phyloP scores from a whole-genome alignment of 2,797 vertebrate genomes.

The Microcaecilia unicolor region DNA sequence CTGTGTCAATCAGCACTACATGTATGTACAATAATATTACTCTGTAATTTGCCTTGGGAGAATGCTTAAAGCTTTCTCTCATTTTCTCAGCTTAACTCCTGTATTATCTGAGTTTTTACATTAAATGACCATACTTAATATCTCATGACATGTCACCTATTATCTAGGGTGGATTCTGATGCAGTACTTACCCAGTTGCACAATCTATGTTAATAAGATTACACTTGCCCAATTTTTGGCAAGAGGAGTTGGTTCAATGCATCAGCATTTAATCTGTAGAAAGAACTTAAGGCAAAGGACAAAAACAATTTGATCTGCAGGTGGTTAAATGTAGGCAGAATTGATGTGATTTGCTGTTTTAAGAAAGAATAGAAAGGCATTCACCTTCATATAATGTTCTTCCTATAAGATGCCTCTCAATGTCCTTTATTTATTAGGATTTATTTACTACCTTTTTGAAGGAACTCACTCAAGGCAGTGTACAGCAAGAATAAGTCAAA shows the following conservation, averaged over 20 bases:
- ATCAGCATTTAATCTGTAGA: constrained; percentile 65
- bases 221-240: constrained; percentile 31
- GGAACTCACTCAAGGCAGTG: too few relatives aligned
- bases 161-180: constrained; percentile 58
- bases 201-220: constrained; percentile 65
- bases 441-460: too few relatives aligned
- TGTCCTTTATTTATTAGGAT: too few relatives aligned
- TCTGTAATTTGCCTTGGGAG: constrained; percentile 60
- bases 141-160: constrained; percentile 61
- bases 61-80: constrained; percentile 70
- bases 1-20: constrained; percentile 41
- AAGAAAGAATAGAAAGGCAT: too few relatives aligned
- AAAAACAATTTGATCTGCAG: constrained; percentile 56
- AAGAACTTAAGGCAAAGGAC: constrained; percentile 52
- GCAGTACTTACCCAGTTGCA: constrained; percentile 54
- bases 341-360: constrained; percentile 61
- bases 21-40: constrained; percentile 55
- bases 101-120: constrained; percentile 72
- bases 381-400: too few relatives aligned
- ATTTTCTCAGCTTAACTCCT: constrained; percentile 68
- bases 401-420: too few relatives aligned
- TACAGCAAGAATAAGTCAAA: too few relatives aligned
- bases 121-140: constrained; percentile 71
- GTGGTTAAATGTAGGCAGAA: constrained; percentile 42
- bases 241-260: constrained; percentile 41